Evolutionary conservation across 1,140 invertebrate genomes (phyloP), one percentile per base, ranked within the genome.

Genomic region (Meloidogyne chitwoodi): DNA sequence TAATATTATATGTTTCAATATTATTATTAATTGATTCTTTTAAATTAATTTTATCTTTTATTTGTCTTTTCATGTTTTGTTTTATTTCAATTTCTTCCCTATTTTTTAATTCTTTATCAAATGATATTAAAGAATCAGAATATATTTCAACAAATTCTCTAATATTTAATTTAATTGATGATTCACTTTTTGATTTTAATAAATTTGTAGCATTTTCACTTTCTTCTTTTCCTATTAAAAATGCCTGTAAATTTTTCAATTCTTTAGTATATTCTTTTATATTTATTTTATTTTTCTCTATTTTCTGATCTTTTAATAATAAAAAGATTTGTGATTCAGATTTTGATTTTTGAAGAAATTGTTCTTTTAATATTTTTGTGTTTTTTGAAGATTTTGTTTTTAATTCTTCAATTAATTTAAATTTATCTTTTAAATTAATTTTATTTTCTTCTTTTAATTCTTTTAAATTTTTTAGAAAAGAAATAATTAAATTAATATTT

Each of bases 381-480:
- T 65, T 16, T 26, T 31, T 16, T 2, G 12, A 10, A 26, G 12
- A 26, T 31, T 26, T 65, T 11, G 12, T 27, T 12, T 65, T 26
- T 27, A 65, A 31, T 31, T 26, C 14, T 65, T 65, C 63, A 2
- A 31, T 10, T 14, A 41, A 14, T 41, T 41, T 41, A 41, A 41
- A 0, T 41, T 41, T 41, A 12, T 41, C 38, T 41, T 41, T 3
- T 12, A 41, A 41, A 41, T 41, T 41, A 19, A 74, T 19, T 74
- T 74, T n/a, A 27, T 26, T 16, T 41, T 11, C 19, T 29, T 75
- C 19, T n/a, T n/a, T n/a, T 19, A 74, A 73, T 29, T 74, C 27
- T 29, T 38, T 34, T 19, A n/a, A n/a, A 31, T 11, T 68, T 69
- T 73, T 22, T 24, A 41, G 26, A 31, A 34, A 38, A 48, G 48